Conservation (phyloP, 2,797 vertebrate species). For the Cossypha caffra region DNA sequence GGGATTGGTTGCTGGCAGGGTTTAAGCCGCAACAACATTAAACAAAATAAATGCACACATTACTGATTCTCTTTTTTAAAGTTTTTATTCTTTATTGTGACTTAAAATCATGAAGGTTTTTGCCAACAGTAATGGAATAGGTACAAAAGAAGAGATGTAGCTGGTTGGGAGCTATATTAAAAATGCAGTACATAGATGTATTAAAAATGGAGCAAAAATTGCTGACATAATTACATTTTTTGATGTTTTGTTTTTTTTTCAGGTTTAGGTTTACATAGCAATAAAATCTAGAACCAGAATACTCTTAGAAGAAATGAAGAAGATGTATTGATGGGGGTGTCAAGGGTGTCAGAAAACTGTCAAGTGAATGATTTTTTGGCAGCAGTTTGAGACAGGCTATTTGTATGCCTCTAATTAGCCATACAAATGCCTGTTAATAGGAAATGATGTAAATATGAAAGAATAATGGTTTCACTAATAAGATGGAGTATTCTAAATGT, state of each 20-base stretch:
- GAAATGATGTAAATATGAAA: background rate
- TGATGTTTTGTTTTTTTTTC: background rate
- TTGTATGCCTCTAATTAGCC: background rate
- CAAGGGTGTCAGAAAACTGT: background rate
- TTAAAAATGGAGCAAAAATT: background rate
- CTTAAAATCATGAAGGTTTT: background rate
- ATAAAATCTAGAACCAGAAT: background rate
- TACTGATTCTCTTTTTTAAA: background rate
- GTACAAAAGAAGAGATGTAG: background rate
- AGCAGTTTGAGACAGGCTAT: background rate
- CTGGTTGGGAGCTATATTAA: background rate
- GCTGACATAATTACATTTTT: background rate
- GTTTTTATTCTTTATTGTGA: background rate
- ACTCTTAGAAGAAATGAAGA: background rate
- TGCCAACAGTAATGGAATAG: background rate
- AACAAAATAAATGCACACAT: background rate
- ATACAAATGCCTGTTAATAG: background rate
- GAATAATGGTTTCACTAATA: background rate
- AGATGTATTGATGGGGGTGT: background rate
- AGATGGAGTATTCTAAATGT: background rate
- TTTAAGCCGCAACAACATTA: background rate
- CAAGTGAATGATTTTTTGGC: background rate
- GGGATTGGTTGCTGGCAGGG: background rate
- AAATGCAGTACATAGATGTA: background rate
- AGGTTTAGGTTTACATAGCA: background rate